Evolutionary conservation across 2,797 vertebrate species (phyloP).

Genomic region (Gastrophryne carolinensis): DNA sequence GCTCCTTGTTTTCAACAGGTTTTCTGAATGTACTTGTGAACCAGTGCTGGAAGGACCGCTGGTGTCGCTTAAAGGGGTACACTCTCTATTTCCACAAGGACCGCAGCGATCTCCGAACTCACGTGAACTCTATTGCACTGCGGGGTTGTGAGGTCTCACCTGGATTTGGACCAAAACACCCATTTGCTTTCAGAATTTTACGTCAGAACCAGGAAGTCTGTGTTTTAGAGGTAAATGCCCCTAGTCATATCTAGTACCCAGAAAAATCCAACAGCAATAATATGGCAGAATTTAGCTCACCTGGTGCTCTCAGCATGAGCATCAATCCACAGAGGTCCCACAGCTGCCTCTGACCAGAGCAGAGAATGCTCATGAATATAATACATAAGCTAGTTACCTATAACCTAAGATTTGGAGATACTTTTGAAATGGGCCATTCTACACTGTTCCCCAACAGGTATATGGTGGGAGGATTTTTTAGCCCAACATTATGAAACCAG

Average conservation of each 20-base stretch:
- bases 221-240: slow-evolving; percentile 81
- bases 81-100: slow-evolving; percentile 90
- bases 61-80: slow-evolving; percentile 84
- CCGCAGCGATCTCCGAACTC: slow-evolving; percentile 76
- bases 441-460: too few species aligned
- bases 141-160: slow-evolving; percentile 84
- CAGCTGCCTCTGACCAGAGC: too few species aligned
- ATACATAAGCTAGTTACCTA: too few species aligned
- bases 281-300: too few species aligned
- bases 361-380: too few species aligned
- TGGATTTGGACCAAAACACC: slow-evolving; percentile 87
- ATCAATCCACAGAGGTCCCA: too few species aligned
- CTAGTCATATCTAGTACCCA: neutral
- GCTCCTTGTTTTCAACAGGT: slow-evolving; percentile 65
- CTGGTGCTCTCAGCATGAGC: too few species aligned
- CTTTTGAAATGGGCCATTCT: too few species aligned
- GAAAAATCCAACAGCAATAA: too few species aligned
- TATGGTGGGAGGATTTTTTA: too few species aligned
- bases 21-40: slow-evolving; percentile 85
- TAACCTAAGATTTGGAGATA: too few species aligned
- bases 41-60: slow-evolving; percentile 92
- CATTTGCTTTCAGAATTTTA: slow-evolving; percentile 90
- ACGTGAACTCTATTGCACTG: slow-evolving; percentile 77
- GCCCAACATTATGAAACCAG: too few species aligned
- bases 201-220: slow-evolving; percentile 78